Percentiles rank a stretch among this genome's conserved stretches.
Evolutionary conservation across 2,113 vertebrate species (phyloP).

Genomic region (Beaufortia kweichowensis): DNA sequence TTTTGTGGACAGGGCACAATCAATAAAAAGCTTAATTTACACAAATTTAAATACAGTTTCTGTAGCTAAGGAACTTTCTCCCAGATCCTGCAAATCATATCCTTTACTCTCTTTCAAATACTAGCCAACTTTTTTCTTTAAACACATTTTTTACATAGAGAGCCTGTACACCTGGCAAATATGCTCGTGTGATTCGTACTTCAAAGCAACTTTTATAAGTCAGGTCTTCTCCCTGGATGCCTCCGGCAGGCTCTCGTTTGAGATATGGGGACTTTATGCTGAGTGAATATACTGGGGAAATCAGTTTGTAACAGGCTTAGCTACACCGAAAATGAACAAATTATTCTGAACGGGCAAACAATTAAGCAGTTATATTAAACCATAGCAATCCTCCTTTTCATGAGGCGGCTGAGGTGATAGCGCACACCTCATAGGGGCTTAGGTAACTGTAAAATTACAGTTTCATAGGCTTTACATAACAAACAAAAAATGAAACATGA

Average conservation of each 20-base stretch:
- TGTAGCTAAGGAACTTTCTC: neutral
- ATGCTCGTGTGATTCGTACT: slow-evolving; percentile 33
- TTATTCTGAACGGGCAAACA: slow-evolving; percentile 64
- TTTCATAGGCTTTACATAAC: neutral
- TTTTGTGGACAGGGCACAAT: too few relatives aligned
- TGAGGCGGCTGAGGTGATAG: slow-evolving; percentile 59
- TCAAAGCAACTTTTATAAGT: slow-evolving; percentile 36
- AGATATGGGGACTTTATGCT: neutral
- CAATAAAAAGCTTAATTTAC: too few relatives aligned
- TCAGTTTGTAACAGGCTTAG: slow-evolving; percentile 70
- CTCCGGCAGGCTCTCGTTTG: neutral
- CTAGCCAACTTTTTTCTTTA: neutral
- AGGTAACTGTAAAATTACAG: slow-evolving; percentile 50
- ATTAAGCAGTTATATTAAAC: slow-evolving; percentile 54
- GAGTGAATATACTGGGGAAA: slow-evolving; percentile 60
- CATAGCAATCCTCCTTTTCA: slow-evolving; percentile 57
- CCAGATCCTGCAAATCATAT: neutral
- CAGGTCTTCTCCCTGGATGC: neutral
- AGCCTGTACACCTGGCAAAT: slow-evolving; percentile 35
- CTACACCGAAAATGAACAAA: slow-evolving; percentile 61
- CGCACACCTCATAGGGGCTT: slow-evolving; percentile 2
- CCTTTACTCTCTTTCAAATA: neutral
- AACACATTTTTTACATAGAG: neutral
- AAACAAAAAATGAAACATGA: neutral
- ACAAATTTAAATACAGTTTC: too few relatives aligned